Evolutionary conservation across 2,113 vertebrate species (phyloP), one percentile per base, ranked within the genome.

Genomic region (Suricata suricatta): DNA sequence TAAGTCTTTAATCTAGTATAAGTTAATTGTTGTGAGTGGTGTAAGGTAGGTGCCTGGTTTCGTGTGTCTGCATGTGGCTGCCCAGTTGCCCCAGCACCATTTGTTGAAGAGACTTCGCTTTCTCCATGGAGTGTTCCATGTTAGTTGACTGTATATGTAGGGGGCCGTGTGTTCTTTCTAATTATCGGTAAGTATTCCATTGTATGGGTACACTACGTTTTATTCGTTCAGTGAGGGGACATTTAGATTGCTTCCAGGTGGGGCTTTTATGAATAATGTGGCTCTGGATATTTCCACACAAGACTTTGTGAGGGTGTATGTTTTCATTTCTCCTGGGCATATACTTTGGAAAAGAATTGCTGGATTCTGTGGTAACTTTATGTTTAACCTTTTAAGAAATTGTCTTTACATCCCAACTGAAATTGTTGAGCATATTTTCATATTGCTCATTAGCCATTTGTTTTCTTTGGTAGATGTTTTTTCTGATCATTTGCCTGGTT

Each of bases 361-460:
- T 85, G 50, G 33, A 41, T 69, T 60, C 21, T 38, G 64, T 84
- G 63, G 9, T 84, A 54, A 89, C 33, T 44, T 25, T 54, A 11
- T 54, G 77, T 87, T 66, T 94, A 63, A 69, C 29, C 66, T 87
- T 81, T 90, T 82, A 90, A 82, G 57, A 90, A 87, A 33, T 60
- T 63, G 38, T 86, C 44, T 47, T 47, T 47, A 47, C 44, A 47
- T 47, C 44, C 44, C 44, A 47, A 47, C 44, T 82, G 33, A 74
- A 82, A 13, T 66, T 72, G n/a, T 44, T 88, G 4, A 64, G 21
- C 15, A 54, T 72, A 76, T 81, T 88, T 92, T 74, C 66, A 66
- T 31, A 35, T 92, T 92, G 13, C 11, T 47, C 63, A 47, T 82
- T 74, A 74, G 44, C 44, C 16, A 74, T 81, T 60, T 93, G n/a